Conservation (phyloP, 2,113 vertebrate genomes). For the Arvicanthis niloticus region DNA sequence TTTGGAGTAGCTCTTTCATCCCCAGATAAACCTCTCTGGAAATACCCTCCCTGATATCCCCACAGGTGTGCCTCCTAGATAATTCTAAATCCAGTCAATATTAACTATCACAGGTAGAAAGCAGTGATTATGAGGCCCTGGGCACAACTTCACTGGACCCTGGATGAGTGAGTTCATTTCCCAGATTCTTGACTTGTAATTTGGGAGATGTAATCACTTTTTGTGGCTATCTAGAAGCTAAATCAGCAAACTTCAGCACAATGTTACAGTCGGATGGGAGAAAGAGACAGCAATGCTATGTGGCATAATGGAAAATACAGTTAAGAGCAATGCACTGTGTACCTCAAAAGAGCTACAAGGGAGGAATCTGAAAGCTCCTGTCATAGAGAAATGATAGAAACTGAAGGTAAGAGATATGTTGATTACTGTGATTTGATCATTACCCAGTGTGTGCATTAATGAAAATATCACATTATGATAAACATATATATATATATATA, state of each 20-base stretch:
- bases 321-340: rapidly evolving
- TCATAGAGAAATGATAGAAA: neutral
- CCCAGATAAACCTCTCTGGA: neutral
- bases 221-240: neutral
- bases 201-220: neutral
- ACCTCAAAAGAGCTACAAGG: neutral
- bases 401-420: neutral
- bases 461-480: neutral
- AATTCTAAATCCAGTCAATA: neutral
- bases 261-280: neutral
- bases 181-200: neutral
- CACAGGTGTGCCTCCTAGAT: neutral
- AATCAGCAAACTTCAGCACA: neutral
- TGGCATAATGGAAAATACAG: neutral
- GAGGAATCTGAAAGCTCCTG: neutral
- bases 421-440: neutral
- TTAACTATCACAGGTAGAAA: neutral
- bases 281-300: too few species aligned
- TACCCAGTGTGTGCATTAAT: neutral
- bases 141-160: neutral
- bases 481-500: too few species aligned
- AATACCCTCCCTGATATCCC: neutral
- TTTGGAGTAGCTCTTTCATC: neutral
- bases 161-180: neutral
- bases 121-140: neutral